These are phyloP conservation scores for Drosophila aff. DNA, from an alignment of 1,140 invertebrate genomes.

Conservation along the genomic window DNA sequence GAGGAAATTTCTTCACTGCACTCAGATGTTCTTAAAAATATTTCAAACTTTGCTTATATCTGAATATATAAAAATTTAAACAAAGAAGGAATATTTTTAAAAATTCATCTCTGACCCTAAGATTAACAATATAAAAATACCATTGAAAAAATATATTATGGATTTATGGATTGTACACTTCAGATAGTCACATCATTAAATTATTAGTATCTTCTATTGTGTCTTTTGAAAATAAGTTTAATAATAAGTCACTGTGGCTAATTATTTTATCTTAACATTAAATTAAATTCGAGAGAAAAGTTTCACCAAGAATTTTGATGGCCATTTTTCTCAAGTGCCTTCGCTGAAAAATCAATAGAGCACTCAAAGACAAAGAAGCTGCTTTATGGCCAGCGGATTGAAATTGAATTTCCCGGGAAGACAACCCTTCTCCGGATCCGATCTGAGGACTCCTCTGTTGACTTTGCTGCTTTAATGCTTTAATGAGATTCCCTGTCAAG, in stretches of 20 bases:
- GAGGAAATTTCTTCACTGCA: constrained; percentile 25
- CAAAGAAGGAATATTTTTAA: neutral
- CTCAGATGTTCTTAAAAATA: neutral
- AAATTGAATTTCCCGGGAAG: constrained; percentile 64
- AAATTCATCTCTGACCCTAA: neutral
- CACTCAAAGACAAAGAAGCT: constrained; percentile 22
- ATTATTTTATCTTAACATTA: neutral
- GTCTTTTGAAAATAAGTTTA: neutral
- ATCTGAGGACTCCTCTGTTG: constrained; percentile 41
- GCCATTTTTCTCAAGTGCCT: constrained; percentile 5
- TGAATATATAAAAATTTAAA: neutral
- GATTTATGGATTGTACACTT: neutral
- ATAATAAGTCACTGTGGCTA: neutral
- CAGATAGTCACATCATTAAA: neutral
- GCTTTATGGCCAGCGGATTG: constrained; percentile 60
- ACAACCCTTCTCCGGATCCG: constrained; percentile 14
- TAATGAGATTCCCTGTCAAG: constrained; percentile 72
- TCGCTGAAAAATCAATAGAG: constrained; percentile 9
- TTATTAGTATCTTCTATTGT: neutral
- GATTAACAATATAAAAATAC: too few species aligned
- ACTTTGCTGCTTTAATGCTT: constrained; percentile 69
- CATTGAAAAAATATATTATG: too few species aligned
- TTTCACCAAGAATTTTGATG: neutral
- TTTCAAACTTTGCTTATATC: neutral
- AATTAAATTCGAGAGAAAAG: neutral